These are phyloP conservation scores for Megaceryle torquata DNA, from an alignment of 2,113 vertebrate species.

Conservation along the genomic window DNA sequence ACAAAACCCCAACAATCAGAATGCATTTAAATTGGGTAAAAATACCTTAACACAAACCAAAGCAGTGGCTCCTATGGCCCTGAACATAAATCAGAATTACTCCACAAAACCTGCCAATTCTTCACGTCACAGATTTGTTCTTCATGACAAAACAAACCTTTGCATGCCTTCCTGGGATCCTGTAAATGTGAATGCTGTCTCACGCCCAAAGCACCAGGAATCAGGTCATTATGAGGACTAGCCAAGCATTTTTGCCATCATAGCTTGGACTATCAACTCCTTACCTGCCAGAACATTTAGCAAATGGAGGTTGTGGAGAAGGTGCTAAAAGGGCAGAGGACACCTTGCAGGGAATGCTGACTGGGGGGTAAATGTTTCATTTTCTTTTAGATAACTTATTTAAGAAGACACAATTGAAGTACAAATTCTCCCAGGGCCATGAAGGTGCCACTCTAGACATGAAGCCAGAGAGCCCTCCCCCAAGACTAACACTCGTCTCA, in stretches of 20 bases:
- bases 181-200: accelerated
- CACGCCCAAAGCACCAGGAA: too few species aligned
- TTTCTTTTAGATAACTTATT: background rate
- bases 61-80: background rate
- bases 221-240: background rate
- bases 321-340: background rate
- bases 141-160: background rate
- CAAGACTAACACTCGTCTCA: background rate
- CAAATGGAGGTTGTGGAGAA: background rate
- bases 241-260: background rate
- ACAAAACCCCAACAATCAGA: background rate
- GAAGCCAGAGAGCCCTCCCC: background rate
- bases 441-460: background rate
- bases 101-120: background rate
- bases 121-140: background rate
- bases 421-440: background rate
- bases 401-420: background rate
- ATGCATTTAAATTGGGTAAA: background rate
- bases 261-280: background rate
- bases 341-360: background rate
- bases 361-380: background rate
- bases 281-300: background rate
- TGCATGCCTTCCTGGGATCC: background rate
- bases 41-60: background rate
- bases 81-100: background rate